phyloP scores from a whole-genome alignment of 2,888 invertebrate genomes.

The Cryptocephalus primarius region DNA sequence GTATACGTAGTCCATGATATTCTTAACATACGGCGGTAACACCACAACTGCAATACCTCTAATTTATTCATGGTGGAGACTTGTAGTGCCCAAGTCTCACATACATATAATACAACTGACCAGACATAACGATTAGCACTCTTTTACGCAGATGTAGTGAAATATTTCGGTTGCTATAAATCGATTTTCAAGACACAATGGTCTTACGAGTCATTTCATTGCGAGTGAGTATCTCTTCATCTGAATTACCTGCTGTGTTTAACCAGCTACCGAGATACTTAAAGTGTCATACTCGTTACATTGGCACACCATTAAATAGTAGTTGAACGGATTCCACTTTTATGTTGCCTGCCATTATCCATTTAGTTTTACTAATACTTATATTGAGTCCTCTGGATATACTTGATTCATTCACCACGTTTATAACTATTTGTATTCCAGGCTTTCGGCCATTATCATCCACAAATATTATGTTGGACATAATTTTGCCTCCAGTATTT shows the following conservation, averaged over 20 bases:
- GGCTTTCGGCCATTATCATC: not conserved
- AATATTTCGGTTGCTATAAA: not conserved
- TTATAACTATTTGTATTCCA: not conserved
- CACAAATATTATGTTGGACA: not conserved
- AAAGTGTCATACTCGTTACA: not conserved
- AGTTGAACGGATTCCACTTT: not conserved
- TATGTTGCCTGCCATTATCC: not conserved
- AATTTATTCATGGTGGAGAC: slow-evolving; percentile 1
- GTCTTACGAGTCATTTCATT: not conserved
- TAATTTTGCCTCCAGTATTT: not conserved
- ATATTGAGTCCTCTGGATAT: not conserved
- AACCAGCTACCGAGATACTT: not conserved
- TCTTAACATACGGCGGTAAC: not conserved
- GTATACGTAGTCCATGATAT: too few relatives aligned
- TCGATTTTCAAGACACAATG: not conserved
- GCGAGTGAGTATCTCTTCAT: too few relatives aligned
- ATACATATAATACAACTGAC: not conserved
- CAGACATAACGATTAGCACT: not conserved
- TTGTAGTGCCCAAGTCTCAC: slow-evolving; percentile 1
- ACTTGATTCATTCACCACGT: not conserved
- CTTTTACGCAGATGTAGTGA: not conserved
- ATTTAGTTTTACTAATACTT: not conserved
- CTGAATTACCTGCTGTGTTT: not conserved
- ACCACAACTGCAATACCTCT: not conserved
- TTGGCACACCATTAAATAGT: not conserved